Conservation (phyloP, 92 coral and sea anemone genomes). For the Phymanthus crucifer region DNA sequence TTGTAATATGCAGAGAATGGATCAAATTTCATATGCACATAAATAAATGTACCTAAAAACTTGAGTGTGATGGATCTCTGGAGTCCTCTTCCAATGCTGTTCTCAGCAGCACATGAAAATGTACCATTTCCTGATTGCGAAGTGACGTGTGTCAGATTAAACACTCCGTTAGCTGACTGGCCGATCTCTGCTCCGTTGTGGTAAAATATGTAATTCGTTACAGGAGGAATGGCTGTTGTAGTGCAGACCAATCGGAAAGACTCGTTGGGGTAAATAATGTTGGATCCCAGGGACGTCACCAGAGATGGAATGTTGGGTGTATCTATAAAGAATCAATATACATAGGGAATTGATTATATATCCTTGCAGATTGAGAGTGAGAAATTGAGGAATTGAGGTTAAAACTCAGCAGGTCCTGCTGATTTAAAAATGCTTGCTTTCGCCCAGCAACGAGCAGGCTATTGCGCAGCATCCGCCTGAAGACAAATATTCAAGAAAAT, state of each 20-base stretch:
- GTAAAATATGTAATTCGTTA: slow-evolving; percentile 51
- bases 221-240: slow-evolving; percentile 64
- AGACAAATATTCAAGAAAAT: no score
- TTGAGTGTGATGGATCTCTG: slow-evolving; percentile 37
- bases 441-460: not conserved
- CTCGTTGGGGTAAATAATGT: slow-evolving; percentile 40
- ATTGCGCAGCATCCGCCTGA: no score
- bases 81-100: slow-evolving; percentile 68
- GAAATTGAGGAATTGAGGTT: not conserved
- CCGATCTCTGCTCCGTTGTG: slow-evolving; percentile 46
- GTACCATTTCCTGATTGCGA: slow-evolving; percentile 54
- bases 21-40: slow-evolving; percentile 30
- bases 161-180: slow-evolving; percentile 42
- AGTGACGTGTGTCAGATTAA: slow-evolving; percentile 53
- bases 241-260: slow-evolving; percentile 60
- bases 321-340: slow-evolving; percentile 28
- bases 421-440: slow-evolving; percentile 30
- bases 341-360: not conserved
- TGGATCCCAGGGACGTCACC: slow-evolving; percentile 35
- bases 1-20: slow-evolving; percentile 69
- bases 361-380: not conserved
- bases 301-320: slow-evolving; percentile 60
- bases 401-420: not conserved
- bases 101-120: slow-evolving; percentile 78
- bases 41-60: slow-evolving; percentile 41